phyloP scores from a whole-genome alignment of 2,888 invertebrate species.

The Nomada fabriciana region DNA sequence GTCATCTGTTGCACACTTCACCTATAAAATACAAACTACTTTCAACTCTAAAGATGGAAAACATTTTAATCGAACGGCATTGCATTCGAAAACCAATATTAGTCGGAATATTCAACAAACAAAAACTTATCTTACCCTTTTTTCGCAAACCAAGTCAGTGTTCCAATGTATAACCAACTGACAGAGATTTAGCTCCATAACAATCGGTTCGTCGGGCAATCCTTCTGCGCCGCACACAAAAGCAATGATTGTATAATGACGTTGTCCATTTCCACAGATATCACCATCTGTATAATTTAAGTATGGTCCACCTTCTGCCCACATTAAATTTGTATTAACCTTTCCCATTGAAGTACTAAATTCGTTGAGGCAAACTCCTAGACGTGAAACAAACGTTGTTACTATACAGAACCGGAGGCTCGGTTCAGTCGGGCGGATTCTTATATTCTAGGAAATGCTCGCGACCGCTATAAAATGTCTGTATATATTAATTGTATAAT shows the following conservation, averaged over 20 bases:
- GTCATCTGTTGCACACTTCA: conserved; percentile 72
- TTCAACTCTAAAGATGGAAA: not conserved
- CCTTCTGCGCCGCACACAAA: conserved; percentile 76
- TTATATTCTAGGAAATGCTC: too few relatives aligned
- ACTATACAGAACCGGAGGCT: not conserved
- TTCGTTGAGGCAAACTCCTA: conserved; percentile 75
- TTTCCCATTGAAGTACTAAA: conserved; percentile 73
- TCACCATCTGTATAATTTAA: conserved; percentile 80
- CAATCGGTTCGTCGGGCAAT: conserved; percentile 57
- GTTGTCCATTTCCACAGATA: conserved; percentile 66
- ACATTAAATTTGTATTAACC: conserved; percentile 76
- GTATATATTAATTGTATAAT: not conserved
- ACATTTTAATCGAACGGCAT: not conserved
- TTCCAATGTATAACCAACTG: conserved; percentile 76
- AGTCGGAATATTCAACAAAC: not conserved
- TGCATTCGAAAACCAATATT: not conserved
- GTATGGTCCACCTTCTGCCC: conserved; percentile 79
- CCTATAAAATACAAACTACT: conserved; percentile 54
- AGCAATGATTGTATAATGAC: conserved; percentile 75
- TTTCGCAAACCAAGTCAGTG: conserved; percentile 75
- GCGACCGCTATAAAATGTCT: too few relatives aligned
- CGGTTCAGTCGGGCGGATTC: too few relatives aligned
- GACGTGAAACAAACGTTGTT: conserved; percentile 22
- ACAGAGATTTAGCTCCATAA: conserved; percentile 74
- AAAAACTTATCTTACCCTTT: conserved; percentile 61